A percentile compares a stretch with the other conserved stretches of the same genome.
These are phyloP conservation scores for Drosophila mercatorum DNA, from an alignment of 2,888 invertebrate genomes.

Conservation along the genomic window DNA sequence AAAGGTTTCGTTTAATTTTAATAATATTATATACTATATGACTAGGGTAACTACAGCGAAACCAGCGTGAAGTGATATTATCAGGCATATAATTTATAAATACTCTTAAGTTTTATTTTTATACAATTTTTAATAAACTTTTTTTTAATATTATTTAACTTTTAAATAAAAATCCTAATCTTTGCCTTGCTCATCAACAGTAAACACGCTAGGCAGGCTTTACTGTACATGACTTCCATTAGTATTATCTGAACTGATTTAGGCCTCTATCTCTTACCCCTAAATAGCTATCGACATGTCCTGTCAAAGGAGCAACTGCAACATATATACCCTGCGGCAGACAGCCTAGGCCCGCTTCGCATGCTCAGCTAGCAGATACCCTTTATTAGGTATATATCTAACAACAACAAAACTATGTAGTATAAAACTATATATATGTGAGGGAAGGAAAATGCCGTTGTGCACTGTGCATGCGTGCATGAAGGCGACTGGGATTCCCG, in stretches of 20 bases:
- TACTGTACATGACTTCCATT: background rate
- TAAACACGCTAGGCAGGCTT: background rate
- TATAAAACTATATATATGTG: background rate
- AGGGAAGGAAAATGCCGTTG: background rate
- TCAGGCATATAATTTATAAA: too few relatives aligned
- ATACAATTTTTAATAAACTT: too few relatives aligned
- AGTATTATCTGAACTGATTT: background rate
- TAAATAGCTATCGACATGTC: too few relatives aligned
- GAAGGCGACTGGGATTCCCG: conserved; percentile 10
- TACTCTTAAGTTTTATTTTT: too few relatives aligned
- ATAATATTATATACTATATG: too few relatives aligned
- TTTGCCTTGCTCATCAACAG: background rate
- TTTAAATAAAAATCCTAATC: too few relatives aligned
- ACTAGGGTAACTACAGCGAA: too few relatives aligned
- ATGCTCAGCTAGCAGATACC: conserved; percentile 6
- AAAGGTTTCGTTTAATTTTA: too few relatives aligned
- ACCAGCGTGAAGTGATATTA: too few relatives aligned
- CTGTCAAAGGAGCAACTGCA: background rate
- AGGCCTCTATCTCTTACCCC: background rate
- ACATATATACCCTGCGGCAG: background rate
- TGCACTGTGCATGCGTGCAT: conserved; percentile 43
- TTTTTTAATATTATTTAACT: too few relatives aligned
- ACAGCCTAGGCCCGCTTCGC: background rate
- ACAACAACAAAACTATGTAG: background rate
- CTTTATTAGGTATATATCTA: conserved; percentile 16